A percentile compares a stretch with the other conserved stretches of the same genome.
phyloP scores from a whole-genome alignment of 1,140 invertebrate species.

The Babylonia areolata region DNA sequence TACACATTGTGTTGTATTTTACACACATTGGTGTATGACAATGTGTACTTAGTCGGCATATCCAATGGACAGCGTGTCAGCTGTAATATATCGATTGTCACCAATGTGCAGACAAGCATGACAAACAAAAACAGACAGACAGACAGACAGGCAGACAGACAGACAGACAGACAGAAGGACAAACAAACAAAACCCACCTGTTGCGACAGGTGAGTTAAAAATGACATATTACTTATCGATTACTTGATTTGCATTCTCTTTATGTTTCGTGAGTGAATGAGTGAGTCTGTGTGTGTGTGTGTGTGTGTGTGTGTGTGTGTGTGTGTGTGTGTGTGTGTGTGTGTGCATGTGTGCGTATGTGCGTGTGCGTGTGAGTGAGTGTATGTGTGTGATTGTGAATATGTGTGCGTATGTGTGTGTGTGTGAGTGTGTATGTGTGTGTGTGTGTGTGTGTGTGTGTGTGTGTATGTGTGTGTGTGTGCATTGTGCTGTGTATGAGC shows the following conservation, averaged over 20 bases:
- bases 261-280: background rate
- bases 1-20: too few relatives aligned
- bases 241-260: background rate
- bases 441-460: constrained; percentile 2
- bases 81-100: too few relatives aligned
- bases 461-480: background rate
- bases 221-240: too few relatives aligned
- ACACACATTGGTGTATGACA: too few relatives aligned
- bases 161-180: too few relatives aligned
- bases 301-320: background rate
- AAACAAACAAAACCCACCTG: too few relatives aligned
- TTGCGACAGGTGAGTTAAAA: too few relatives aligned
- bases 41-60: too few relatives aligned
- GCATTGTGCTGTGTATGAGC: background rate
- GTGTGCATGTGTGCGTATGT: background rate
- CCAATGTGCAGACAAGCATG: too few relatives aligned
- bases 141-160: too few relatives aligned
- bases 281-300: constrained; percentile 5
- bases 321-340: constrained; percentile 3
- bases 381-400: background rate
- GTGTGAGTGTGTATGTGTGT: background rate
- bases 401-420: background rate
- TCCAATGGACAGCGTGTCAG: too few relatives aligned
- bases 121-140: too few relatives aligned
- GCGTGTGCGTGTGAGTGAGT: background rate